These are phyloP conservation scores for Cyclargus thomasi DNA, from an alignment of 1,140 invertebrate species.

Conservation along the genomic window DNA sequence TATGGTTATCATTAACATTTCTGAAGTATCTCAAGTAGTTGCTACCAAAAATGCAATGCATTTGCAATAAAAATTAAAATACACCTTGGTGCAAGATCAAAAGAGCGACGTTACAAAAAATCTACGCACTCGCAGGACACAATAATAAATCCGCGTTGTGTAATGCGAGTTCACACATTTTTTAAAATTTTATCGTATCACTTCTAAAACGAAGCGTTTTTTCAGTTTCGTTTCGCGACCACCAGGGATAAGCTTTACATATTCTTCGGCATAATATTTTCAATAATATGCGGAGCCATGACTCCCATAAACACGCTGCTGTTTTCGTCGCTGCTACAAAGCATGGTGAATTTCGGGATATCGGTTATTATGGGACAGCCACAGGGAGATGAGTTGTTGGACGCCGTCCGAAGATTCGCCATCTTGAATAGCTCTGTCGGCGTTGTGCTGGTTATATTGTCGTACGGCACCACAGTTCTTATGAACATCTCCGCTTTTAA, in stretches of 20 bases:
- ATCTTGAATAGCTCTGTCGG: constrained; percentile 78
- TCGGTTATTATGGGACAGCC: constrained; percentile 34
- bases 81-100: too few species aligned
- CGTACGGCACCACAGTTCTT: constrained; percentile 79
- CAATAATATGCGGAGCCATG: constrained; percentile 77
- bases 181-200: too few species aligned
- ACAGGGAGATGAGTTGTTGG: constrained; percentile 46
- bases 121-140: too few species aligned
- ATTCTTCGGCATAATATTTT: constrained; percentile 76
- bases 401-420: constrained; percentile 74
- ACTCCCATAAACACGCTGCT: constrained; percentile 82
- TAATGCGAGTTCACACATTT: too few species aligned
- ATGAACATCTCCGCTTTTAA: constrained; percentile 82
- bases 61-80: too few species aligned
- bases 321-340: constrained; percentile 80
- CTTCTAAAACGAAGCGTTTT: constrained; percentile 30
- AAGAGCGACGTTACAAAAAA: too few species aligned
- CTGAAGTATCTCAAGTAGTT: too few species aligned
- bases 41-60: too few species aligned
- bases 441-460: constrained; percentile 75
- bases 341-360: constrained; percentile 56
- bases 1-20: too few species aligned
- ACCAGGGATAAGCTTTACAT: constrained; percentile 77
- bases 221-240: constrained; percentile 79
- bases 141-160: too few species aligned